Evolutionary conservation across 2,888 invertebrate species (phyloP).

Genomic region (Xanthia togata): DNA sequence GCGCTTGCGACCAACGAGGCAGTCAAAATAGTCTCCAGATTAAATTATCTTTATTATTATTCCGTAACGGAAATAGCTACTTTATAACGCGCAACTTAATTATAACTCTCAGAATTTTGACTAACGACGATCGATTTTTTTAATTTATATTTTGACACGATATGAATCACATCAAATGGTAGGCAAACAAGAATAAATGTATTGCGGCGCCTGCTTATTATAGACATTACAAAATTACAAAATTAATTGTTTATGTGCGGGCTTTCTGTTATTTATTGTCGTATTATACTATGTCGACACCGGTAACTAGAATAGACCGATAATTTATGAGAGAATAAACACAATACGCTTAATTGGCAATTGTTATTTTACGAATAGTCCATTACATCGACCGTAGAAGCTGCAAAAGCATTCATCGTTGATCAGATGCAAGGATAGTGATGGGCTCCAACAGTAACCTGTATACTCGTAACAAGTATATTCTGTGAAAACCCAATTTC

Average conservation of each 20-base stretch:
- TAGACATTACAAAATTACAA: conserved; percentile 48
- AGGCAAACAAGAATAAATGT: conserved; percentile 60
- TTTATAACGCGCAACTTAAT: conserved; percentile 71
- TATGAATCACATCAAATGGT: conserved; percentile 65
- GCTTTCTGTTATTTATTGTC: conserved; percentile 42
- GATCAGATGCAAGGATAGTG: conserved; percentile 8
- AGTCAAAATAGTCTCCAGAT: conserved; percentile 49
- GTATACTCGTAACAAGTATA: not conserved
- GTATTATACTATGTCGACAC: conserved; percentile 42
- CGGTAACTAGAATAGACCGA: conserved; percentile 22
- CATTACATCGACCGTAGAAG: conserved; percentile 10
- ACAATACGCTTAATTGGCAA: conserved; percentile 26
- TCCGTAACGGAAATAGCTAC: conserved; percentile 65
- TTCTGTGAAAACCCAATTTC: conserved; percentile 1
- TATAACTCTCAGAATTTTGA: conserved; percentile 70
- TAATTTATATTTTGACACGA: conserved; percentile 70
- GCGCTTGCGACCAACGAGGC: too few relatives aligned
- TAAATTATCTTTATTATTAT: conserved; percentile 58
- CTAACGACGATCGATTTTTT: conserved; percentile 70
- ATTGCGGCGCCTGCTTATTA: conserved; percentile 64
- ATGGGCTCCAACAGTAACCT: not conserved
- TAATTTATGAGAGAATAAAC: conserved; percentile 31
- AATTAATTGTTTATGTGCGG: conserved; percentile 49
- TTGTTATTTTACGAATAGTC: conserved; percentile 19
- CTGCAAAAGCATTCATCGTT: not conserved